Conservation (phyloP, 2,888 invertebrate genomes). For the Dasypolia templi region DNA sequence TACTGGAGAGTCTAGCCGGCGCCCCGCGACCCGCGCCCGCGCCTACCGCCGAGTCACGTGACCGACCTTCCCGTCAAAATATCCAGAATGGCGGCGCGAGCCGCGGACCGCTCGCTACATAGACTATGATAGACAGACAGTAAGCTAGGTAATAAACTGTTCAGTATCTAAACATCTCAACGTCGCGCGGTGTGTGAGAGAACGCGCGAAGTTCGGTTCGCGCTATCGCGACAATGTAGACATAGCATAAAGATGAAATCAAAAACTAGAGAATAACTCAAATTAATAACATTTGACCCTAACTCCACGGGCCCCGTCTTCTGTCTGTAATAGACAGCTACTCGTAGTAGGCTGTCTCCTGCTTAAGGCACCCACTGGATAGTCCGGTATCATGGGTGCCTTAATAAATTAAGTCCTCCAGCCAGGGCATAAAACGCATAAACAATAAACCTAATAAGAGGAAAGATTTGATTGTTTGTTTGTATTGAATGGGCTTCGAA, state of each 20-base stretch:
- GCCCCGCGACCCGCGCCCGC: slow-evolving; percentile 82
- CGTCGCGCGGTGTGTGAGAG: no score
- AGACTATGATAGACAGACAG: slow-evolving; percentile 68
- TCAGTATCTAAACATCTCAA: background rate
- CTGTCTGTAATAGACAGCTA: background rate
- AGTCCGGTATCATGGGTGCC: no score
- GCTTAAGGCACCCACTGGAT: no score
- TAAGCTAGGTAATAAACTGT: slow-evolving; percentile 26
- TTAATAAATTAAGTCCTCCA: no score
- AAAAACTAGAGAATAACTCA: background rate
- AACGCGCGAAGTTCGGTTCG: no score
- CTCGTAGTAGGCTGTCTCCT: no score
- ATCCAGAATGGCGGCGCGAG: slow-evolving; percentile 91
- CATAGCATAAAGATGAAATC: no score
- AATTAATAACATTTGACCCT: background rate
- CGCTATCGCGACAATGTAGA: no score
- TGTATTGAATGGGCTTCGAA: no score
- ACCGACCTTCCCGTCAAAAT: slow-evolving; percentile 96
- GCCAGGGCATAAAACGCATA: no score
- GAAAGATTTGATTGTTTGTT: no score
- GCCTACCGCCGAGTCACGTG: slow-evolving; percentile 92
- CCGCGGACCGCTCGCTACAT: slow-evolving; percentile 79
- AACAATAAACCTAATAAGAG: no score
- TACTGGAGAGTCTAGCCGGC: slow-evolving; percentile 92
- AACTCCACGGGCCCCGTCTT: background rate